Percentiles rank a stretch among this genome's conserved stretches.
These are phyloP conservation scores for Lepidocyrtinus sp. DNA, from an alignment of 2,888 invertebrate species.

Conservation along the genomic window DNA sequence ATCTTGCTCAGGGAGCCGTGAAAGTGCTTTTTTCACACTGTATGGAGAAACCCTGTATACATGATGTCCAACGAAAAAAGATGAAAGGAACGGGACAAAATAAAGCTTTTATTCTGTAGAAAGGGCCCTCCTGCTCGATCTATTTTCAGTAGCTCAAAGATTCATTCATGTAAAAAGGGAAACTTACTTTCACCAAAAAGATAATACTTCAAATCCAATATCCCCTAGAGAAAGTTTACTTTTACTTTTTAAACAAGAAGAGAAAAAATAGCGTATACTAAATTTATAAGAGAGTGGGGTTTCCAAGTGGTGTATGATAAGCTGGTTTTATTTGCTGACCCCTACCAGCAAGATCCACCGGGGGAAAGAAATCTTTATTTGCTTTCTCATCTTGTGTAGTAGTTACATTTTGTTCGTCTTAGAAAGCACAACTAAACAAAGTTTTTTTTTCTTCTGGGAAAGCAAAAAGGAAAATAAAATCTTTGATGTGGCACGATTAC, in stretches of 20 bases:
- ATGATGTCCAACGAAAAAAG: neutral
- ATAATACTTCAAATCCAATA: conserved; percentile 33
- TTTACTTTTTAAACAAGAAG: conserved; percentile 20
- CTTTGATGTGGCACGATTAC: conserved; percentile 40
- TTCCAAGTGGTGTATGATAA: neutral
- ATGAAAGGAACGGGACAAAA: conserved; percentile 7
- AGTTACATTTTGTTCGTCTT: neutral
- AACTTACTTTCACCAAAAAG: conserved; percentile 21
- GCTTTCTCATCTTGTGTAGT: neutral
- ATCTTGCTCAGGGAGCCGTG: conserved; percentile 36
- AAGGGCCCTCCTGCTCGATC: neutral
- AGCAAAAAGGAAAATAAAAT: conserved; percentile 27
- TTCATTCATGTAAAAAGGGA: neutral
- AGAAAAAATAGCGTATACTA: neutral
- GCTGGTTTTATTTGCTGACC: conserved; percentile 35
- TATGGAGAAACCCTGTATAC: conserved; percentile 16
- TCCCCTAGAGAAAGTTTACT: conserved; percentile 34
- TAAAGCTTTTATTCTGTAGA: neutral
- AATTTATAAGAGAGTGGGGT: neutral
- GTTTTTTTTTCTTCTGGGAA: conserved; percentile 30
- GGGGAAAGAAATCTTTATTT: neutral
- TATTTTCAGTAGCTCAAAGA: neutral
- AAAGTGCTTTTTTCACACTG: conserved; percentile 37
- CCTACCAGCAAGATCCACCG: conserved; percentile 19
- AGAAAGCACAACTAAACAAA: conserved; percentile 21